Evolutionary conservation across 2,888 invertebrate genomes (phyloP), one percentile per base, ranked within the genome.

Genomic region (Apocheima hispidaria): DNA sequence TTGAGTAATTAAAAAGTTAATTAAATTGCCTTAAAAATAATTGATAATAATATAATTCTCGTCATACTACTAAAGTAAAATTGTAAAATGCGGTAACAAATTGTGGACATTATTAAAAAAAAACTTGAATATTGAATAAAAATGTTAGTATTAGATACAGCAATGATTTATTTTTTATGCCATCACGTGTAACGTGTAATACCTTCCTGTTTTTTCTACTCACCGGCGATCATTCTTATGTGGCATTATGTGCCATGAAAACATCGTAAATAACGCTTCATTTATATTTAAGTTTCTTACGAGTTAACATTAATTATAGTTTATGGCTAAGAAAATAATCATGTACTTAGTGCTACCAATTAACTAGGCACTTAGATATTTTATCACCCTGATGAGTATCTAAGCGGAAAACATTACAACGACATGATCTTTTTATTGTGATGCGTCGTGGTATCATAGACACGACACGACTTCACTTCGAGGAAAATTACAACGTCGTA

Each of bases 321-420:
- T 58, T 46, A 58, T 52, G 9, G 18, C 38, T 38, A 2, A 28
- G 18, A 57, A 36, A 57, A 58, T 52, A 53, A 36, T 36, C 10
- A 46, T 43, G 26, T 38, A 44, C 30, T 28, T 28, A 51, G 16
- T 7, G 30, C 40, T 56, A 56, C 38, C 30, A 38, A 30, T 14
- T 30, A 23, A 20, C 18, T 28, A 44, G 20, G 26, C 7, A 50
- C 50, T 36, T 41, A 56, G 6, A 41, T 21, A 33, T 48, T 50
- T 21, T 50, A 36, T 50, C 33, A 10, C 48, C n/a, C n/a, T n/a
- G 20, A 33, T 48, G 20, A 12, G 16, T 43, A 26, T 43, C n/a
- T 43, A 23, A 43, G n/a, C 7, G 41, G 41, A 23, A 23, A 12
- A 18, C 41, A 43, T 23, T 41, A 14, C 2, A 12, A 14, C n/a